Evolutionary conservation across 35 echinoderm and acorn worm genomes (phyloP).

Genomic region (Anneissia japonica): DNA sequence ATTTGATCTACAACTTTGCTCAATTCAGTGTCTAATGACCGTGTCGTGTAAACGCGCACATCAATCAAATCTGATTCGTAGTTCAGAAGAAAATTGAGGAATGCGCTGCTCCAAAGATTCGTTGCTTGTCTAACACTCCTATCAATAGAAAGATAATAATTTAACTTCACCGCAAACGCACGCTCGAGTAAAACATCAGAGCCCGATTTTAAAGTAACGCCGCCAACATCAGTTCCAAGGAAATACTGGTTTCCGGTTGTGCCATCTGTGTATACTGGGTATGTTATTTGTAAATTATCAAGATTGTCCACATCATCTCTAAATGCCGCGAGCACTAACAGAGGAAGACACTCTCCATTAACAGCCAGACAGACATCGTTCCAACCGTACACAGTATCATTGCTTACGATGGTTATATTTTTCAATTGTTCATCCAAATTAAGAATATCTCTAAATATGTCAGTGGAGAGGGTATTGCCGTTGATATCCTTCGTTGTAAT

Average conservation of each 20-base stretch:
- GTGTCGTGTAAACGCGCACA: constrained; percentile 34
- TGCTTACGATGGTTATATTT: background rate
- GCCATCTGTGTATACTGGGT: constrained; percentile 24
- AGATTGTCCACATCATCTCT: constrained; percentile 20
- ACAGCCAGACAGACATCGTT: constrained; percentile 35
- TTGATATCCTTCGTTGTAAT: background rate
- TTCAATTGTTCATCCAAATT: constrained; percentile 51
- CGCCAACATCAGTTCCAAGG: background rate
- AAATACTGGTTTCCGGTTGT: background rate
- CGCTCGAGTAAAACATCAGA: background rate
- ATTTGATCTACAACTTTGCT: constrained; percentile 55
- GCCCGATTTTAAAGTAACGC: background rate
- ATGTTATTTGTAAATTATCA: constrained; percentile 45
- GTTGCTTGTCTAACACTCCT: constrained; percentile 17
- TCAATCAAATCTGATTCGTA: constrained; percentile 40
- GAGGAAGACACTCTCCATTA: constrained; percentile 36
- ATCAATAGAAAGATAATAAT: background rate
- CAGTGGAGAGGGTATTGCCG: constrained; percentile 43
- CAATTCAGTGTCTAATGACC: constrained; percentile 51
- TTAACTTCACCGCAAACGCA: background rate
- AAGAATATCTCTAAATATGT: constrained; percentile 56
- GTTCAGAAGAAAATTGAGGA: constrained; percentile 56
- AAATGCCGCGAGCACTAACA: constrained; percentile 41
- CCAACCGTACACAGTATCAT: constrained; percentile 15
- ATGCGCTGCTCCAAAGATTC: constrained; percentile 52